Evolutionary conservation across 2,113 vertebrate genomes (phyloP).

Genomic region (Colaptes auratus): DNA sequence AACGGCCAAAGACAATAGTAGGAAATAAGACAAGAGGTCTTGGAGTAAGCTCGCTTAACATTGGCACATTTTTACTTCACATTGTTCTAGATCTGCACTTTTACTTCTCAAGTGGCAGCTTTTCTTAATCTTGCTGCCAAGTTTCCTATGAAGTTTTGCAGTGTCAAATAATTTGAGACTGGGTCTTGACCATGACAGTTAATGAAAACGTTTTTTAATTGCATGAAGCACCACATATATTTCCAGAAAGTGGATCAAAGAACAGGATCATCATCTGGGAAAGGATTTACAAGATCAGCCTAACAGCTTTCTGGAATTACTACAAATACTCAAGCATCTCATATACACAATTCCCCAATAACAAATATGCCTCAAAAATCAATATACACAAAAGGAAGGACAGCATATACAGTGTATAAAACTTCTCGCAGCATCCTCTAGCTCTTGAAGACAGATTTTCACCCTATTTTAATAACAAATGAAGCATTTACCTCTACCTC

Average conservation of each 20-base stretch:
- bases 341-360: fast-evolving
- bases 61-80: not conserved
- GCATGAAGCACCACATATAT: not conserved
- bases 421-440: not conserved
- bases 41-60: not conserved
- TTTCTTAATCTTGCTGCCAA: not conserved
- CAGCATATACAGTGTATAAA: not conserved
- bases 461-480: not conserved
- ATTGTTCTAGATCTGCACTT: not conserved
- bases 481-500: not conserved
- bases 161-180: not conserved
- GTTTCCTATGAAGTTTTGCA: not conserved
- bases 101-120: not conserved
- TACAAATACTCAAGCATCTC: not conserved
- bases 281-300: not conserved
- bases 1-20: not conserved
- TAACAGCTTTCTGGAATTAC: not conserved
- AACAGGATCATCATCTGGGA: not conserved
- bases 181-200: not conserved
- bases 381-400: not conserved
- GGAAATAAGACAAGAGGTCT: not conserved
- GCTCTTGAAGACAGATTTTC: not conserved
- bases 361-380: not conserved
- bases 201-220: not conserved
- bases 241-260: not conserved